These are phyloP conservation scores for Mormyrus proboscirostris DNA, from an alignment of 2,797 vertebrate genomes.

Conservation along the genomic window DNA sequence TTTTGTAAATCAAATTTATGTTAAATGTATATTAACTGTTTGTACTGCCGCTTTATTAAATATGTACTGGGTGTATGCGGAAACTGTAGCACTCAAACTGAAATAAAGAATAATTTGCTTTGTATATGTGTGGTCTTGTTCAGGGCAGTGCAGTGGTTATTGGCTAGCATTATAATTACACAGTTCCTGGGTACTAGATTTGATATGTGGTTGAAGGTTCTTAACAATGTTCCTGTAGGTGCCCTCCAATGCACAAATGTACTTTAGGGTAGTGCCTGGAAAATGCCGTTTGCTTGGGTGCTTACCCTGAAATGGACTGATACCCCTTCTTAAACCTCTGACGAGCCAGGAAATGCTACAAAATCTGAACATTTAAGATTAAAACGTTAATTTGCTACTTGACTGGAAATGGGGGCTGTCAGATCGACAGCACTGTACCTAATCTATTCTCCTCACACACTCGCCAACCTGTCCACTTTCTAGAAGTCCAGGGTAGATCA, in stretches of 20 bases:
- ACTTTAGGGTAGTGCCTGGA: background rate
- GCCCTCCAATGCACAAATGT: background rate
- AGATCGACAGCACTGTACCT: background rate
- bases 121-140: background rate
- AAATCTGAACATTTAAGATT: background rate
- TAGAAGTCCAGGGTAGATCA: background rate
- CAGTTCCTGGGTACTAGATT: background rate
- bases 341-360: background rate
- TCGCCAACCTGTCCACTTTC: background rate
- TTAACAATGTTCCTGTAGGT: background rate
- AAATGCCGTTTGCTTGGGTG: background rate
- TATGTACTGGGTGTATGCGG: background rate
- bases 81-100: background rate
- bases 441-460: background rate
- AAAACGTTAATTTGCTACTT: background rate
- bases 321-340: background rate
- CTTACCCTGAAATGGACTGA: background rate
- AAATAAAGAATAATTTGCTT: constrained; percentile 12
- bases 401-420: background rate
- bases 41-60: background rate
- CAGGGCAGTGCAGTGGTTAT: background rate
- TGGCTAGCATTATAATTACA: background rate
- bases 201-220: background rate
- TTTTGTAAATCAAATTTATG: background rate
- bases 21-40: background rate